Conservation (phyloP, 2,797 vertebrate species). For the Prunella strophiata region DNA sequence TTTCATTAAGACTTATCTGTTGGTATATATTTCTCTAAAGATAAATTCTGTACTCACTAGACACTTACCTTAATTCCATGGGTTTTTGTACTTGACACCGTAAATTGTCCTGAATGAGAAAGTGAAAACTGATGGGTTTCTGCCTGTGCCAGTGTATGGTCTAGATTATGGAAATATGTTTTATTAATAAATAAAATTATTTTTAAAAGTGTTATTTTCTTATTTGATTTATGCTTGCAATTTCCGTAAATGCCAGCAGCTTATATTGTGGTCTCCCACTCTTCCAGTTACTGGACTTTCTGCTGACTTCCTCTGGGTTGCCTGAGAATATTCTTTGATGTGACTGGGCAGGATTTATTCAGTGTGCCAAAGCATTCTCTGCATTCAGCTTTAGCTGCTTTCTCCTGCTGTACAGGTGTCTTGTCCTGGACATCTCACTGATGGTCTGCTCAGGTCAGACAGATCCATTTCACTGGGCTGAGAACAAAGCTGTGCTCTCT, state of each 20-base stretch:
- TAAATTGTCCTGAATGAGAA: constrained; percentile 8
- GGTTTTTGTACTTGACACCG: not conserved
- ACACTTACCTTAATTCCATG: not conserved
- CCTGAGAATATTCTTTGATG: not conserved
- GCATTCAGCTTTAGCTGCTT: not conserved
- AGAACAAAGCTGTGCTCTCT: not conserved
- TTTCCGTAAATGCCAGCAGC: constrained; percentile 30
- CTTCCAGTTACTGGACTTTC: constrained; percentile 1
- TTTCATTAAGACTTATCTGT: constrained; percentile 41
- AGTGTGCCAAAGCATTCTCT: not conserved
- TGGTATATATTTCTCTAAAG: constrained; percentile 1
- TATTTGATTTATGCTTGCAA: constrained; percentile 56
- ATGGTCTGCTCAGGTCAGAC: not conserved
- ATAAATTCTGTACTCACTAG: not conserved
- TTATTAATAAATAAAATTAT: constrained; percentile 23
- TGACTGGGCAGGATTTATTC: not conserved
- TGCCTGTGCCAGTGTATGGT: constrained; percentile 6
- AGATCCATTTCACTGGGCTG: not conserved
- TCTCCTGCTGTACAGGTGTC: not conserved
- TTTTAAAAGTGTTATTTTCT: not conserved
- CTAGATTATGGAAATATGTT: constrained; percentile 5
- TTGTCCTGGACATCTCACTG: not conserved
- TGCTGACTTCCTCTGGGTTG: constrained; percentile 7
- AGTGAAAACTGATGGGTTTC: not conserved
- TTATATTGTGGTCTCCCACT: not conserved